Percentiles rank a stretch among this genome's conserved stretches.
phyloP scores from a whole-genome alignment of 2,797 vertebrate genomes.

The Buphagus erythrorhynchus region DNA sequence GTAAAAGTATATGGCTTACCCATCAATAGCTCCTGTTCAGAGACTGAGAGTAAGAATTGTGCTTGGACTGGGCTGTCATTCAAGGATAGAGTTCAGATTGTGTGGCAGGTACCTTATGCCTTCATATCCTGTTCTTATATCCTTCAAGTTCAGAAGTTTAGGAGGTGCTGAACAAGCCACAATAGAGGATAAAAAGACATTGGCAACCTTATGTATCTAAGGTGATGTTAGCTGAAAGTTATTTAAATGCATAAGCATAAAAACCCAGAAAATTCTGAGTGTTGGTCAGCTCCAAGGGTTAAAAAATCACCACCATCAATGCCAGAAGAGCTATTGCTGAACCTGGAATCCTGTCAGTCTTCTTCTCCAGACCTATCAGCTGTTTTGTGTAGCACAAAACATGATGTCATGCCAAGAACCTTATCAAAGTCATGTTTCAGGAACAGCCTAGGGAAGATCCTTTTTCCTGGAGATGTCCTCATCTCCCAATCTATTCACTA shows the following conservation, averaged over 20 bases:
- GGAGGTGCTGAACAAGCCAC: not conserved
- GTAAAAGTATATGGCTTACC: not conserved
- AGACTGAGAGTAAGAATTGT: not conserved
- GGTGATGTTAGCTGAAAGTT: not conserved
- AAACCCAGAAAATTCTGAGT: not conserved
- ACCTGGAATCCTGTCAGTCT: not conserved
- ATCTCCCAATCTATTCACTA: not conserved
- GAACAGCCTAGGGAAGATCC: not conserved
- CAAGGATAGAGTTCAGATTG: not conserved
- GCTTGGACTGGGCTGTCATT: not conserved
- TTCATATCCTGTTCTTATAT: not conserved
- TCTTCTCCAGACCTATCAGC: not conserved
- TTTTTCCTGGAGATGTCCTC: not conserved
- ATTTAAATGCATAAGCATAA: not conserved
- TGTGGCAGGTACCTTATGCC: not conserved
- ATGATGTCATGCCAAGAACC: not conserved
- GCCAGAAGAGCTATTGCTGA: not conserved
- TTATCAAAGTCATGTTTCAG: not conserved
- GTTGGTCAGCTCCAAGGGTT: not conserved
- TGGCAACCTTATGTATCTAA: not conserved
- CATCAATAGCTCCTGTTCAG: not conserved
- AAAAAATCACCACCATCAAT: not conserved
- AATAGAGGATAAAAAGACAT: not conserved
- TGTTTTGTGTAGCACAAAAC: not conserved
- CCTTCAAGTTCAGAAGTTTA: not conserved